Conservation (phyloP, 2,888 invertebrate genomes). For the Philaethria dido region DNA sequence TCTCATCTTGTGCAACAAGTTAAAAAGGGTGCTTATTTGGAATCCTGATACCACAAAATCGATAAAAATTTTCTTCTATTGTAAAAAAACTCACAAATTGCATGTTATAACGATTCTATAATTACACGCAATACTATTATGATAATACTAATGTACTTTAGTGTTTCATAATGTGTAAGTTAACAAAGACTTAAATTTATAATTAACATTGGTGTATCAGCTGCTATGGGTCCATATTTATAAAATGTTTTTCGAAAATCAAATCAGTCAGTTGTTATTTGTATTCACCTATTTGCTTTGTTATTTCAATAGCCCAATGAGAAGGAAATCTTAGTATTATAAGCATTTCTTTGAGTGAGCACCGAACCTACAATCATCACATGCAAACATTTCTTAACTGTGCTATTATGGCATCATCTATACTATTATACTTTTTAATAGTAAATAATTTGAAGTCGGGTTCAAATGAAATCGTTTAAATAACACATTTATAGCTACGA, state of each 20-base stretch:
- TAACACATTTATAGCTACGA: slow-evolving; percentile 5
- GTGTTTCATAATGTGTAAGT: slow-evolving; percentile 14
- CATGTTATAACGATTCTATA: slow-evolving; percentile 21
- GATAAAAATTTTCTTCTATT: slow-evolving; percentile 1
- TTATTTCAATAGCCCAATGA: neutral
- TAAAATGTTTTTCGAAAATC: no score
- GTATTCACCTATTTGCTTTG: no score
- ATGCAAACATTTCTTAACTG: neutral
- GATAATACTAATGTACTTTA: slow-evolving; percentile 17
- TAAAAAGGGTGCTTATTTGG: slow-evolving; percentile 54
- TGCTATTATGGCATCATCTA: neutral
- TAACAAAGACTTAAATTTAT: neutral
- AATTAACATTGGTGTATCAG: neutral
- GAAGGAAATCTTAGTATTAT: neutral
- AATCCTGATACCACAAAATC: slow-evolving; percentile 6
- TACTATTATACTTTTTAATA: neutral
- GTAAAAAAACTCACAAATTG: neutral
- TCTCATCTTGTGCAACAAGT: slow-evolving; percentile 64
- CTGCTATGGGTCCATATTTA: no score
- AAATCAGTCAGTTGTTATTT: no score
- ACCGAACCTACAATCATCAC: neutral
- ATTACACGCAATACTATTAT: slow-evolving; percentile 24
- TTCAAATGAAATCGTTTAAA: slow-evolving; percentile 8
- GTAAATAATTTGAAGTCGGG: neutral
- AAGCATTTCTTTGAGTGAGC: neutral